Conservation (phyloP, 1,140 invertebrate species). For the Ceratosolen fusciceps region DNA sequence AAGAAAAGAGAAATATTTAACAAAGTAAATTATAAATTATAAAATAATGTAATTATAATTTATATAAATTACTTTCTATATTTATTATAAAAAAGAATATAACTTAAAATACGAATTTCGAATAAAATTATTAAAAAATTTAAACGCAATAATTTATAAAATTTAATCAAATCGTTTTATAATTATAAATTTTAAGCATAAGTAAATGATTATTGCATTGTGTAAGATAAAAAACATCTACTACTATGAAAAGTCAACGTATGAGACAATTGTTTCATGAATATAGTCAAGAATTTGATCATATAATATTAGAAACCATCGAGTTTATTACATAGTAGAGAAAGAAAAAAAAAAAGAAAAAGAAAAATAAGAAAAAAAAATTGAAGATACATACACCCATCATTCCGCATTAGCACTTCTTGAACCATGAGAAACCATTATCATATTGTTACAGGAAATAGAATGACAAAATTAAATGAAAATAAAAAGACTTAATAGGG, state of each 20-base stretch:
- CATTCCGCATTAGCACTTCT: conserved; percentile 24
- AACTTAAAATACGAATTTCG: no score
- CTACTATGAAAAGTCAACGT: neutral
- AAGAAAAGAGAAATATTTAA: no score
- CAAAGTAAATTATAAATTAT: no score
- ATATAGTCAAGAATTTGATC: neutral
- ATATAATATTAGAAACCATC: conserved; percentile 30
- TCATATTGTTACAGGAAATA: conserved; percentile 26
- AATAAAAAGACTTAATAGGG: conserved; percentile 23
- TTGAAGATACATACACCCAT: conserved; percentile 14
- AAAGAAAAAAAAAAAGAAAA: conserved; percentile 25
- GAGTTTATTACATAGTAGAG: conserved; percentile 32
- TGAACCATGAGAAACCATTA: conserved; percentile 9
- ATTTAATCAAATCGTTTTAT: no score
- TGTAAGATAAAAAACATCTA: neutral
- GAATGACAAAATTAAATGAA: conserved; percentile 18
- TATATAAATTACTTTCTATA: no score
- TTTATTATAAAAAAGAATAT: no score
- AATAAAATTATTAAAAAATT: no score
- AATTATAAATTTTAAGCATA: no score
- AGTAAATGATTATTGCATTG: neutral
- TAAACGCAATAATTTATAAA: no score
- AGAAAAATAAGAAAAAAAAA: no score
- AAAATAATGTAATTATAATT: no score
- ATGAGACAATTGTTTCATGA: neutral